phyloP scores from a whole-genome alignment of 2,888 invertebrate species.

The Scaptomyza polygonia region DNA sequence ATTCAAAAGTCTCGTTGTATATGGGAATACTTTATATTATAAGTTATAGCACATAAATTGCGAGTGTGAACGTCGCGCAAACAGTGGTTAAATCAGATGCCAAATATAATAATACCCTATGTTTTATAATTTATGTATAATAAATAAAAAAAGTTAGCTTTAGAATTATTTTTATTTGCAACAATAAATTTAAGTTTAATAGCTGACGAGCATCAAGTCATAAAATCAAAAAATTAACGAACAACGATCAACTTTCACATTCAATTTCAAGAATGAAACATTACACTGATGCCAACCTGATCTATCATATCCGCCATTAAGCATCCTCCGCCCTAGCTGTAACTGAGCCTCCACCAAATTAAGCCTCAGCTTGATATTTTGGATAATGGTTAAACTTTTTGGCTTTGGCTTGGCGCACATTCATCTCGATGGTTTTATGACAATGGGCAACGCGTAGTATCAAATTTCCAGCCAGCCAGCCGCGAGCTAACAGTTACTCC shows the following conservation, averaged over 20 bases:
- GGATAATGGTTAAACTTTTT: slow-evolving; percentile 34
- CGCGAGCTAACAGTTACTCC: slow-evolving; percentile 25
- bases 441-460: slow-evolving; percentile 57
- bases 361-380: slow-evolving; percentile 15
- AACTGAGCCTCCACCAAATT: slow-evolving; percentile 22
- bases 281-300: slow-evolving; percentile 17
- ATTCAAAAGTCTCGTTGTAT: background rate
- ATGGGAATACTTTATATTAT: background rate
- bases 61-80: slow-evolving; percentile 69
- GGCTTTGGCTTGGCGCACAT: slow-evolving; percentile 43
- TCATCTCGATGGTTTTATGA: slow-evolving; percentile 48
- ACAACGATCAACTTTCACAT: slow-evolving; percentile 12
- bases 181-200: background rate
- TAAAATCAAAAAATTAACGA: background rate
- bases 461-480: slow-evolving; percentile 61
- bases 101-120: slow-evolving; percentile 19
- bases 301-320: background rate
- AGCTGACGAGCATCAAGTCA: too few species aligned
- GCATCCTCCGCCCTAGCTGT: background rate
- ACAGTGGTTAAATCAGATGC: slow-evolving; percentile 51
- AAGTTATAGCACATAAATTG: slow-evolving; percentile 26
- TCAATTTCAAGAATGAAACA: background rate
- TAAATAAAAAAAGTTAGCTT: too few species aligned
- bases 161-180: too few species aligned
- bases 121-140: background rate